Base-by-base conservation (phyloP, 2,113 vertebrate species). In the Callipepla squamata region DNA sequence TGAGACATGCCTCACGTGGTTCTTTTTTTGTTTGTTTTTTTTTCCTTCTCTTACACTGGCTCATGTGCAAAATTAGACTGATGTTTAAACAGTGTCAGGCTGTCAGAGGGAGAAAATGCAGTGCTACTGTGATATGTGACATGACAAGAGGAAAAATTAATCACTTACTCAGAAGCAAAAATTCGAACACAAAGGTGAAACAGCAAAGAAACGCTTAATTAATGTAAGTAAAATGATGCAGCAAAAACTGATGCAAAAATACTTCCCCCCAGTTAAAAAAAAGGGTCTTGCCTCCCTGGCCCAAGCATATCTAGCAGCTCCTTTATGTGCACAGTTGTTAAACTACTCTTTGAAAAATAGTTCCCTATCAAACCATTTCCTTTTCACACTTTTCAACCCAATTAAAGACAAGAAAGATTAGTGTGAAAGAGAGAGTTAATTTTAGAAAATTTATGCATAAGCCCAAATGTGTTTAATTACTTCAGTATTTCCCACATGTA, bases 401-500 rank as follows among this genome's bases (percentile, higher is more conserved):
- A 98, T 98, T 98, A 98, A 97, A 98, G 97, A 97, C 96, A 97
- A 97, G 98, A 97, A 96, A 97, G 97, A 97, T 97, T 96, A 97
- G 97, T 98, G 97, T 97, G 97, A 98, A 98, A 97, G 94, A 97
- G 97, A 96, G 70, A 97, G 97, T 96, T 98, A 98, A 98, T 98
- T 98, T 98, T 98, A 97, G 97, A 98, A 98, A 98, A 98, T 97
- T 87, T 97, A 98, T 98, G 97, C 97, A 97, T 91, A 97, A 96
- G 97, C 95, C 96, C 97, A 98, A 98, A 98, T 97, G 97, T 98
- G 97, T 98, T 98, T 98, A 98, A 98, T 98, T 98, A 97, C 96
- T 97, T 96, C 95, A 95, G 97, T 97, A 98, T 97, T 98, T 98
- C 95, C 95, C 96, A 97, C 95, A 97, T 95, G 96, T 85, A 97